These are phyloP conservation scores for Cryptophagus acutangulus DNA, from an alignment of 2,888 invertebrate species.

Conservation along the genomic window DNA sequence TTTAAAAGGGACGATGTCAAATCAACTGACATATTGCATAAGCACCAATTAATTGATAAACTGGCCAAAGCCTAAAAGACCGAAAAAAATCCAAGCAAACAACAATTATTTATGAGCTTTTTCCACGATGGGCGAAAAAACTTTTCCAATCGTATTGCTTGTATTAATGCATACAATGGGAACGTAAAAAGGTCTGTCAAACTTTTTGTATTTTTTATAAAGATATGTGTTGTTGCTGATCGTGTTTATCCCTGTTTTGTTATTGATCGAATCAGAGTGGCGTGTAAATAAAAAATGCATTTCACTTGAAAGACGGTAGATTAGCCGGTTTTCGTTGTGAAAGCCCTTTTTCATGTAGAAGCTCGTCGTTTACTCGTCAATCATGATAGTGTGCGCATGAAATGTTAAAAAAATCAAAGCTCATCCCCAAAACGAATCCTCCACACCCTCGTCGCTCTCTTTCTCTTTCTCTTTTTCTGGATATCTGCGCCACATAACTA, in stretches of 20 bases:
- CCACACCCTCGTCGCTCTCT: too few species aligned
- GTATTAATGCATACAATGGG: too few species aligned
- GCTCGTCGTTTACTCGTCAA: conserved; percentile 31
- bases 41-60: conserved; percentile 8
- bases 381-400: conserved; percentile 21
- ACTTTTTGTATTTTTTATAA: too few species aligned
- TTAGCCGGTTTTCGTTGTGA: conserved; percentile 17
- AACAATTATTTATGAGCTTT: too few species aligned
- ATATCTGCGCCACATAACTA: conserved; percentile 27
- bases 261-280: conserved; percentile 18
- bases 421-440: too few species aligned
- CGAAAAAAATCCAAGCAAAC: too few species aligned
- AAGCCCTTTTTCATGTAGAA: conserved; percentile 15
- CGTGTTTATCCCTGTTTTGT: conserved; percentile 10
- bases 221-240: conserved; percentile 6
- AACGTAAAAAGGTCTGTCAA: too few species aligned
- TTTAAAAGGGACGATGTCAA: conserved; percentile 1
- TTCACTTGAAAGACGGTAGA: conserved; percentile 20
- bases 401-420: not conserved
- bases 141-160: too few species aligned
- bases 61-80: too few species aligned
- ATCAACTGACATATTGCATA: conserved; percentile 4
- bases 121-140: too few species aligned
- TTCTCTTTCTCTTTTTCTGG: too few species aligned
- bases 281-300: conserved; percentile 29